phyloP scores from a whole-genome alignment of 2,888 invertebrate species.

The Masnerella sp. region DNA sequence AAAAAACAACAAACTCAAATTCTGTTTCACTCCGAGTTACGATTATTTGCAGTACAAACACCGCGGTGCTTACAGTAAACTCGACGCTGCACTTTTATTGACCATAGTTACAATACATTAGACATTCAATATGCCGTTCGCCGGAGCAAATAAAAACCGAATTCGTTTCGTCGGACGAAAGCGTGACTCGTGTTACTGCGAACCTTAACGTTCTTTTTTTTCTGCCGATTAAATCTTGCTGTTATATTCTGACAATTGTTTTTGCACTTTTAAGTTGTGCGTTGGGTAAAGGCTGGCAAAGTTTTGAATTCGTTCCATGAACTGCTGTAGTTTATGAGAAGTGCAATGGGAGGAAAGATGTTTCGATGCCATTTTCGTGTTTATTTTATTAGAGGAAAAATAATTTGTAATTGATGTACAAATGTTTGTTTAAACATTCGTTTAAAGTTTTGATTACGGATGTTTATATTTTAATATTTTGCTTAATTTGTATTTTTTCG shows the following conservation, averaged over 20 bases:
- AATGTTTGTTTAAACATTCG: too few relatives aligned
- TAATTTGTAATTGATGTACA: too few relatives aligned
- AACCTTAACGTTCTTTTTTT: conserved; percentile 15
- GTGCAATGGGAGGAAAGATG: too few relatives aligned
- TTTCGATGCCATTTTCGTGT: too few relatives aligned
- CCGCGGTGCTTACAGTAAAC: conserved; percentile 35
- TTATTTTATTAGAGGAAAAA: too few relatives aligned
- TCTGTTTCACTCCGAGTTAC: conserved; percentile 45
- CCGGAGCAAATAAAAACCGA: conserved; percentile 25
- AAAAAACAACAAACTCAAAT: conserved; percentile 37
- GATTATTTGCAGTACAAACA: conserved; percentile 50
- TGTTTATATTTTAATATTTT: too few relatives aligned
- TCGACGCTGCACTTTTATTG: conserved; percentile 41
- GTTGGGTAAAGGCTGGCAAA: too few relatives aligned
- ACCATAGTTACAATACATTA: conserved; percentile 42
- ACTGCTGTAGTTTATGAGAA: too few relatives aligned
- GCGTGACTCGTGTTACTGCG: conserved; percentile 4
- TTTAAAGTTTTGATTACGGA: too few relatives aligned
- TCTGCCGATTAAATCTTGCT: conserved; percentile 12
- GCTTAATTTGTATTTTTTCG: too few relatives aligned
- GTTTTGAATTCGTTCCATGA: too few relatives aligned
- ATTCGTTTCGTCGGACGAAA: conserved; percentile 15
- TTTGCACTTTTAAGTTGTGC: too few relatives aligned
- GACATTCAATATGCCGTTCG: conserved; percentile 37
- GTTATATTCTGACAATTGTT: neutral